Base-by-base conservation (phyloP, 2,888 invertebrate species). In the Conomelus anceps region DNA sequence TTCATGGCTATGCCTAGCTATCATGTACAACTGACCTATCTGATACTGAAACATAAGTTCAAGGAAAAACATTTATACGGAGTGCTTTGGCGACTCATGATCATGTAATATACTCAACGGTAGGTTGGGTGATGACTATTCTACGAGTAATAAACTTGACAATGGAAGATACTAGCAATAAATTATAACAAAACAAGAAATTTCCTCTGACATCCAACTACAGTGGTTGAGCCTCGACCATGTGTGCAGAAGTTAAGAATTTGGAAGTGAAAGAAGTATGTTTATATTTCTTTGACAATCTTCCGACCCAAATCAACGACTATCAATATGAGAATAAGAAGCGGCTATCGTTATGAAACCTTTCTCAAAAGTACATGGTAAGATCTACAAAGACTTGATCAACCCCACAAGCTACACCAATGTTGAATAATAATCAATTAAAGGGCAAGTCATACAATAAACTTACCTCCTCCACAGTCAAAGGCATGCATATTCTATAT, bases 11-110 rank as follows among this genome's bases (percentile, higher is more conserved):
- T 98, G 98, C 88, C 98, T 95, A 1, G 98, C 98, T 92, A 98
- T 98, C 98, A 98, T 98, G 93, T 98, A 98, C 90, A 98, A 94
- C 93, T 98, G 98, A 0, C 98, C 98, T 91, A 98, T 96, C 91
- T 95, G 96, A 93, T 98, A 98, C 98, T 98, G 93, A 87, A 95
- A 94, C 9, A 87, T 34, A 34, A 26, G 4, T 26, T 26, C 6
- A 26, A 11, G 26, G 11, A 26, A 26, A 26, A 26, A 11, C 11
- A 26, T 11, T 26, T 11, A 11, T 26, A 26, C 4, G 34, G 11
- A 34, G 1, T 34, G 34, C 11, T 34, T 1, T 34, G 17, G 34
- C 11, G 17, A 34, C n/a, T n/a, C n/a, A n/a, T n/a, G n/a, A n/a
- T n/a, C n/a, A n/a, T n/a, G n/a, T n/a, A n/a, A n/a, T n/a, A n/a